Percentiles rank a stretch among this genome's conserved stretches.
Conservation (phyloP, 64 coral and sea anemone species). For the Actinia equina region DNA sequence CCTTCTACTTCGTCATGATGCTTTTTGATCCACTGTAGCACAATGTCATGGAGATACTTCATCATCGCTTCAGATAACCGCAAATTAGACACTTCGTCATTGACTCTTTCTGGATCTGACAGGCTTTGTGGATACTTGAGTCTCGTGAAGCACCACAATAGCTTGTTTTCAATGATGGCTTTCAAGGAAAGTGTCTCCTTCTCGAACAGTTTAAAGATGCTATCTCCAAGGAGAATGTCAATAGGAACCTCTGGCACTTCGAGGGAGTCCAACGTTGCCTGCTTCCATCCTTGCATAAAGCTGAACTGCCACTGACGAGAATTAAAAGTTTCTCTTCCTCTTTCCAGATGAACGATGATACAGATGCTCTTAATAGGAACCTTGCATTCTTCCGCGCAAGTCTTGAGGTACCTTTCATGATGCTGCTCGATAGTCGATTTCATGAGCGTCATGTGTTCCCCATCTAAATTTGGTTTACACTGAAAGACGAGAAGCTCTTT, state of each 20-base stretch:
- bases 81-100: constrained; percentile 25
- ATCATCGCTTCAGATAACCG: constrained; percentile 39
- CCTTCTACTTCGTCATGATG: constrained; percentile 16
- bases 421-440: constrained; percentile 77
- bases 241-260: constrained; percentile 34
- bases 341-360: constrained; percentile 65
- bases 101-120: constrained; percentile 18
- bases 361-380: constrained; percentile 66
- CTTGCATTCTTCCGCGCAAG: not conserved
- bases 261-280: constrained; percentile 56
- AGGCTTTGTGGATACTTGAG: constrained; percentile 58
- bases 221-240: constrained; percentile 18
- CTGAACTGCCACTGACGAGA: constrained; percentile 68
- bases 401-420: constrained; percentile 46
- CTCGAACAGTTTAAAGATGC: not conserved
- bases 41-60: constrained; percentile 29
- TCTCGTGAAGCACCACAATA: constrained; percentile 68
- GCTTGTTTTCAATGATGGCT: not conserved
- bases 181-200: constrained; percentile 21
- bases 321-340: not conserved
- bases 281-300: constrained; percentile 68
- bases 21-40: constrained; percentile 36
- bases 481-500: constrained; percentile 69
- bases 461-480: constrained; percentile 81
- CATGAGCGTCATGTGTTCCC: constrained; percentile 76